Percentiles rank a stretch among this genome's conserved stretches.
phyloP scores from a whole-genome alignment of 2,888 invertebrate species.

The Phortica magna region DNA sequence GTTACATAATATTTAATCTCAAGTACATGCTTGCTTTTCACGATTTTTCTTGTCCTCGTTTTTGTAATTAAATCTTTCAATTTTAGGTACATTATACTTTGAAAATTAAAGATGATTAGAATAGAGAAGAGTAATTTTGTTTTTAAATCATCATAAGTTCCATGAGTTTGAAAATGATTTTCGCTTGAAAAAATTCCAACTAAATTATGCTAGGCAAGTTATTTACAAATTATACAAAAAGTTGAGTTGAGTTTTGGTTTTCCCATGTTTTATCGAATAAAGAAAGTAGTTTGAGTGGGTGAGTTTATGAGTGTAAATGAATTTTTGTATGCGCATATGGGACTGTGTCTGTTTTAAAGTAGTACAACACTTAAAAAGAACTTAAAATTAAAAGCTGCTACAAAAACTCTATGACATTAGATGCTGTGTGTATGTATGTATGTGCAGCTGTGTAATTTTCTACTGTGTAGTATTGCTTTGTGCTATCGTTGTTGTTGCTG shows the following conservation, averaged over 20 bases:
- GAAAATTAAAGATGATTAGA: not conserved
- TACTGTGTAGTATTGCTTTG: constrained; percentile 29
- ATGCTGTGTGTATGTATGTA: not conserved
- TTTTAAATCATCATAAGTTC: not conserved
- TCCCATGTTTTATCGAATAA: not conserved
- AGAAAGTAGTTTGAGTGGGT: too few species aligned
- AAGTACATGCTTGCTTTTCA: not conserved
- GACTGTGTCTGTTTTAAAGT: not conserved
- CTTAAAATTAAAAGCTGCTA: constrained; percentile 22
- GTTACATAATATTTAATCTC: constrained; percentile 1
- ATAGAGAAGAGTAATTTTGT: not conserved
- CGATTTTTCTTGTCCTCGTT: not conserved
- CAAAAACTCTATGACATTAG: not conserved
- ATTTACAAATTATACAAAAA: constrained; percentile 28
- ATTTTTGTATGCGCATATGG: not conserved
- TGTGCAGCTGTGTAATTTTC: not conserved
- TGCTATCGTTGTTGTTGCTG: constrained; percentile 13
- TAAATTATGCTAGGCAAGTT: constrained; percentile 31
- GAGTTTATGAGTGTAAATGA: not conserved
- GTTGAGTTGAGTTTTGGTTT: not conserved
- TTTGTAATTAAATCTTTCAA: not conserved
- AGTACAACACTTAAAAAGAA: constrained; percentile 6
- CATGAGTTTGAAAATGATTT: not conserved
- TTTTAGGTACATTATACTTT: not conserved
- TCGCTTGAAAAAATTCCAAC: constrained; percentile 7